Evolutionary conservation across 2,888 invertebrate genomes (phyloP).

Genomic region (Schrankia costaestrigalis): DNA sequence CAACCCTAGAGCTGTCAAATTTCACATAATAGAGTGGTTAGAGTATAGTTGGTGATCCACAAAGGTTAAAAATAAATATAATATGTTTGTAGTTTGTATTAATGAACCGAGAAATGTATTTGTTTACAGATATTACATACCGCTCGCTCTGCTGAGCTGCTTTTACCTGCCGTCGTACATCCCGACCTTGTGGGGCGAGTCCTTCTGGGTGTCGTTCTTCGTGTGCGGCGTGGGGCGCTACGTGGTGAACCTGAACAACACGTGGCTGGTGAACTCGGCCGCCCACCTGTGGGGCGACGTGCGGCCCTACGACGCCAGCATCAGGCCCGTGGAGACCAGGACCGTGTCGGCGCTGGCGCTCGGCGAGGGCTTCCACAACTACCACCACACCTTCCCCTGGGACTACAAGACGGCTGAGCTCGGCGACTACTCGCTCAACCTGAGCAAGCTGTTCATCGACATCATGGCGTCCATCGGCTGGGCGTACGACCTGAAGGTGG

Average conservation of each 20-base stretch:
- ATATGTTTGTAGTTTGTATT: constrained; percentile 3
- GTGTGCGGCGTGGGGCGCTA: constrained; percentile 88
- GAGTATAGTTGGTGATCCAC: too few relatives aligned
- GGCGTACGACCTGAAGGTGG: constrained; percentile 93
- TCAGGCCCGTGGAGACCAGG: constrained; percentile 87
- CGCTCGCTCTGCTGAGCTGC: constrained; percentile 86
- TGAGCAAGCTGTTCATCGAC: constrained; percentile 89
- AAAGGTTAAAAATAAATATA: too few relatives aligned
- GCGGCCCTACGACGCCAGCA: constrained; percentile 87
- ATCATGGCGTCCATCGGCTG: constrained; percentile 90
- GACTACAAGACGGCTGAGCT: constrained; percentile 92
- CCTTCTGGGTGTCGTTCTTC: constrained; percentile 83
- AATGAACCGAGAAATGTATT: too few relatives aligned
- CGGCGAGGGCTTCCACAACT: constrained; percentile 93
- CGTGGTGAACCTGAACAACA: constrained; percentile 89
- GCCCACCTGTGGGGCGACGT: constrained; percentile 91
- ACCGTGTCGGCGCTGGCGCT: constrained; percentile 84
- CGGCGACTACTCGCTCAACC: constrained; percentile 85
- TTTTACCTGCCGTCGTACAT: constrained; percentile 89
- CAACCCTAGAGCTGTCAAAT: too few relatives aligned
- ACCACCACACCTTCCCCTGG: constrained; percentile 93
- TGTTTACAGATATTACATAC: constrained; percentile 87
- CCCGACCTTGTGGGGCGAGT: constrained; percentile 90
- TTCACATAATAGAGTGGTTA: too few relatives aligned
- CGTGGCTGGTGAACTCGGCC: constrained; percentile 95